These are phyloP conservation scores for Solenopsis invicta DNA, from an alignment of 1,140 invertebrate species.

Conservation along the genomic window DNA sequence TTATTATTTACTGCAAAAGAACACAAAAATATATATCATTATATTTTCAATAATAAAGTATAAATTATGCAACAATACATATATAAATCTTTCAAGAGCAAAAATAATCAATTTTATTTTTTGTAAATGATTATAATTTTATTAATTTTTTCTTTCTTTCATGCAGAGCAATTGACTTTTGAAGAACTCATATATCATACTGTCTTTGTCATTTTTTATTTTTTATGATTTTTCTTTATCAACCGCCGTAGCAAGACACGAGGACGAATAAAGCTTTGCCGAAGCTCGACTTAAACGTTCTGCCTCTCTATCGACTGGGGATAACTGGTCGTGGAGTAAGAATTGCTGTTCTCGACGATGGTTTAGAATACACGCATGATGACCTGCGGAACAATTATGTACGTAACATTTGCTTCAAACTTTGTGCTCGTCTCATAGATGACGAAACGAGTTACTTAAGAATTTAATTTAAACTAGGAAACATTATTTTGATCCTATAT, in stretches of 20 bases:
- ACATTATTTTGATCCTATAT: neutral
- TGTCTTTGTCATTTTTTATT: neutral
- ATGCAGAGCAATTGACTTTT: neutral
- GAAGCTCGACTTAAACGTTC: conserved; percentile 91
- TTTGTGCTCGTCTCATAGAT: conserved; percentile 26
- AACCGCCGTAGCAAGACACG: conserved; percentile 76
- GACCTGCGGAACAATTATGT: conserved; percentile 94
- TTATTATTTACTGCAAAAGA: neutral
- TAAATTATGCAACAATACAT: neutral
- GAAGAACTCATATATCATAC: neutral
- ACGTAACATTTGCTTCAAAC: conserved; percentile 81
- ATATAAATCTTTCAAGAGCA: neutral
- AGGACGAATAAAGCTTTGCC: conserved; percentile 87
- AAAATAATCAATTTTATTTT: neutral
- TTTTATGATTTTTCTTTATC: conserved; percentile 60
- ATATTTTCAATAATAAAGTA: neutral
- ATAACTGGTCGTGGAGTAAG: conserved; percentile 93
- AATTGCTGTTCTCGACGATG: conserved; percentile 95
- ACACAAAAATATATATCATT: neutral
- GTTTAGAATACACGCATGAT: conserved; percentile 93
- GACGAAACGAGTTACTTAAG: conserved; percentile 34
- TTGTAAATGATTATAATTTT: conserved; percentile 1
- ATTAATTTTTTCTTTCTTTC: neutral
- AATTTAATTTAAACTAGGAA: neutral
- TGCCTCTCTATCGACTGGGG: conserved; percentile 93